Evolutionary conservation across 2,113 vertebrate species (phyloP).

Genomic region (Cettia cetti): DNA sequence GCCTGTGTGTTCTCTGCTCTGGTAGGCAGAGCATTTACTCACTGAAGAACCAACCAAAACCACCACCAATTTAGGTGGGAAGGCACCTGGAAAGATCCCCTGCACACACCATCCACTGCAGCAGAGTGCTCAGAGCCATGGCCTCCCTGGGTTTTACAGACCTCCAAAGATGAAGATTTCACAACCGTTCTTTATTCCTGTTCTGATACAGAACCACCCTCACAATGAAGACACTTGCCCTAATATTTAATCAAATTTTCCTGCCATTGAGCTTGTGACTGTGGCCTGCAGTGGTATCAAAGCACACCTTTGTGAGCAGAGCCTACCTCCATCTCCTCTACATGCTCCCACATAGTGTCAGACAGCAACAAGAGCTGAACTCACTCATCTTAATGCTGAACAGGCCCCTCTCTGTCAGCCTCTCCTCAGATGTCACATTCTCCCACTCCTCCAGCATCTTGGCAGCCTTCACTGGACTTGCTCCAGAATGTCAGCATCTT

Average conservation of each 20-base stretch:
- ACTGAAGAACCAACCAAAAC: background rate
- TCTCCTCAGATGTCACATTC: background rate
- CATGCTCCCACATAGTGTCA: background rate
- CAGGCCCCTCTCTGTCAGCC: background rate
- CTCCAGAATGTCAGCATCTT: background rate
- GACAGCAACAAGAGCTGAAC: background rate
- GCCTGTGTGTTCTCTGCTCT: background rate
- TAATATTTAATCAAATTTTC: background rate
- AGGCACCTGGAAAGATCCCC: background rate
- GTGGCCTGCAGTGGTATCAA: background rate
- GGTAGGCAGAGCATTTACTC: background rate
- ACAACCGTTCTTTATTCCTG: background rate
- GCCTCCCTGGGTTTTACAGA: background rate
- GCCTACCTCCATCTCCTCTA: background rate
- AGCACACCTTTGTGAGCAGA: background rate
- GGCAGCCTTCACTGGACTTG: background rate
- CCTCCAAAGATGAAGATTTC: background rate
- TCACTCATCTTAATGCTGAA: background rate
- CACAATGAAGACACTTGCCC: rapidly evolving
- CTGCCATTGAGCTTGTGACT: background rate
- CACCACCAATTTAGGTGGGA: background rate
- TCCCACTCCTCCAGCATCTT: background rate
- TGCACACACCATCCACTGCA: background rate
- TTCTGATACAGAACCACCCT: background rate
- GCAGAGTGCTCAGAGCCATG: background rate